A percentile compares a stretch with the other conserved stretches of the same genome.
These are phyloP conservation scores for Sinocyclocheilus rhinocerous DNA, from an alignment of 2,113 vertebrate genomes.

Conservation along the genomic window DNA sequence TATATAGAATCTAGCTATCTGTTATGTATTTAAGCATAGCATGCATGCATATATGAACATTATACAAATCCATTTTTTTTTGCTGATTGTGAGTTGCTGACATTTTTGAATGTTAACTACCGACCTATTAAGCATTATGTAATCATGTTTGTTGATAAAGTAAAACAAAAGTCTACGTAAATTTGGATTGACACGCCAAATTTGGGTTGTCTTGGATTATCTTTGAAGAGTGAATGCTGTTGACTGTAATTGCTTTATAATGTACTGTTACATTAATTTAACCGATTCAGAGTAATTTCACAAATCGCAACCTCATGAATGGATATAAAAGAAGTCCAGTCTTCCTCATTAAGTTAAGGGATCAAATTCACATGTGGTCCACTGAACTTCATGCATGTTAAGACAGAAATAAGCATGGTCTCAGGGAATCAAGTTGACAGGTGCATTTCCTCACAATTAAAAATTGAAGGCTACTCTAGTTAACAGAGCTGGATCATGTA, in stretches of 20 bases:
- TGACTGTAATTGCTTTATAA: neutral
- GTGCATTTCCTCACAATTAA: slow-evolving; percentile 18
- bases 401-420: neutral
- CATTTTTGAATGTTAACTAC: too few relatives aligned
- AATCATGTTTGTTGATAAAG: too few relatives aligned
- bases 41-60: too few relatives aligned
- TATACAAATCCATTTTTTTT: too few relatives aligned
- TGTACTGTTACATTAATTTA: neutral
- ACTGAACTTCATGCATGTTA: neutral
- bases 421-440: slow-evolving; percentile 2
- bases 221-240: neutral
- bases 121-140: too few relatives aligned
- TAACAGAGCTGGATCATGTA: neutral
- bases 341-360: neutral
- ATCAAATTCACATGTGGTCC: neutral
- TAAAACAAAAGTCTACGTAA: too few relatives aligned
- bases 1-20: too few relatives aligned
- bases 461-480: neutral
- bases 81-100: too few relatives aligned
- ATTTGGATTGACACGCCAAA: neutral
- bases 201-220: neutral
- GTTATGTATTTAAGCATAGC: too few relatives aligned
- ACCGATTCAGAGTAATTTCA: neutral
- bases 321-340: neutral
- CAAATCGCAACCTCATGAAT: neutral